These are phyloP conservation scores for Crossocerus cetratus DNA, from an alignment of 2,888 invertebrate genomes.

Conservation along the genomic window DNA sequence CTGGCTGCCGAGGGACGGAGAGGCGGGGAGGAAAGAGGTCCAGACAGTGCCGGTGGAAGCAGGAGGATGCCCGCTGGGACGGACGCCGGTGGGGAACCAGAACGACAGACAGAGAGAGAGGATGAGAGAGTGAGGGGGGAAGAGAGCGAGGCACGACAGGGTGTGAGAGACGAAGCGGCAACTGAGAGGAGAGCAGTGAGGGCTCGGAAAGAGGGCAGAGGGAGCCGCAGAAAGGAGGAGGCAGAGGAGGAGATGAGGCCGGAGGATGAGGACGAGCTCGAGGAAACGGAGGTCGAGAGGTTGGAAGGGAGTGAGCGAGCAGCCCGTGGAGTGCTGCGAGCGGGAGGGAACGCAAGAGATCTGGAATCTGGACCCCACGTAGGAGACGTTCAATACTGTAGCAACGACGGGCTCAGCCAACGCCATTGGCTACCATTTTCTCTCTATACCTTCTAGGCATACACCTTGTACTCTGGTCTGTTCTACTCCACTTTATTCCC, in stretches of 20 bases:
- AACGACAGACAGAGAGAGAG: conserved; percentile 45
- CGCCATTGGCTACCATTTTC: conserved; percentile 70
- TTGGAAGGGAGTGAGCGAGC: conserved; percentile 32
- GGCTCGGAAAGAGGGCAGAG: conserved; percentile 42
- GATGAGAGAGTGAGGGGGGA: conserved; percentile 48
- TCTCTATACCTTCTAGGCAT: conserved; percentile 6
- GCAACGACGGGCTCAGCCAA: conserved; percentile 66
- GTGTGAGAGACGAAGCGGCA: conserved; percentile 35
- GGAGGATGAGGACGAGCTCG: conserved; percentile 56
- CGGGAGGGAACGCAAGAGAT: conserved; percentile 50
- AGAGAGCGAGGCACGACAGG: conserved; percentile 52
- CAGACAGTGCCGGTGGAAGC: conserved; percentile 22
- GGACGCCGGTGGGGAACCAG: conserved; percentile 23
- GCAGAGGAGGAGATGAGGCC: conserved; percentile 54
- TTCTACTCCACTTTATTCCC: conserved; percentile 40
- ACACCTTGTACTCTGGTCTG: neutral
- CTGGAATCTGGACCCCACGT: conserved; percentile 72
- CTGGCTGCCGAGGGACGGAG: conserved; percentile 31
- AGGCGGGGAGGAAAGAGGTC: conserved; percentile 26
- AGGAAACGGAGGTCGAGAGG: conserved; percentile 59
- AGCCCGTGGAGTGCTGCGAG: conserved; percentile 34
- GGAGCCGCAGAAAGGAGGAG: conserved; percentile 47
- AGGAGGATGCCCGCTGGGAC: neutral
- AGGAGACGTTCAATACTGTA: conserved; percentile 76
- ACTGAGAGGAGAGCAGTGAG: conserved; percentile 54